phyloP scores from a whole-genome alignment of 2,888 invertebrate species.

The Lasioglossum lativentre region DNA sequence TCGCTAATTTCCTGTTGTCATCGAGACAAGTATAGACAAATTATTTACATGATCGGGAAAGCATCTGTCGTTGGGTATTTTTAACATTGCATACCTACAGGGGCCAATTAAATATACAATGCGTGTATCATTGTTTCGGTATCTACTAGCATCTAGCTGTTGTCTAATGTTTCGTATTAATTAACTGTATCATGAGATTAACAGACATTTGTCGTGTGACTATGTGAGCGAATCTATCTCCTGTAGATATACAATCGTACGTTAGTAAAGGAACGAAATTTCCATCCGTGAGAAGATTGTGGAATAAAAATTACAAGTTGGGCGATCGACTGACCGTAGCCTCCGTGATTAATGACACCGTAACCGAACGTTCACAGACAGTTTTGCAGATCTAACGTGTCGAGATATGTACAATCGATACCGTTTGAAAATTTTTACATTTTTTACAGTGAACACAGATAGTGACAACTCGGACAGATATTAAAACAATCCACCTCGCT shows the following conservation, averaged over 20 bases:
- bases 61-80: not conserved
- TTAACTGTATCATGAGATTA: not conserved
- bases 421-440: constrained; percentile 43
- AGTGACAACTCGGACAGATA: constrained; percentile 26
- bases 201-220: not conserved
- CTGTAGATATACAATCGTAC: constrained; percentile 41
- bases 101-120: constrained; percentile 24
- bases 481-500: constrained; percentile 21
- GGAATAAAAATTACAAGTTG: not conserved
- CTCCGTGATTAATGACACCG: constrained; percentile 16
- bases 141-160: constrained; percentile 3
- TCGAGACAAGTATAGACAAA: constrained; percentile 36
- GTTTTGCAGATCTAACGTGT: constrained; percentile 38
- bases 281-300: constrained; percentile 16
- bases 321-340: constrained; percentile 7
- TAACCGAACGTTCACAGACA: constrained; percentile 25
- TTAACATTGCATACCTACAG: constrained; percentile 45
- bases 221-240: not conserved
- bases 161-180: constrained; percentile 2
- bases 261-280: not conserved
- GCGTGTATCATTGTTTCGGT: not conserved
- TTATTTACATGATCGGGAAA: constrained; percentile 23
- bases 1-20: constrained; percentile 86
- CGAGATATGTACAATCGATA: constrained; percentile 79
- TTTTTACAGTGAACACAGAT: constrained; percentile 37